phyloP scores from a whole-genome alignment of 2,888 invertebrate species.

The Catocala fraxini region DNA sequence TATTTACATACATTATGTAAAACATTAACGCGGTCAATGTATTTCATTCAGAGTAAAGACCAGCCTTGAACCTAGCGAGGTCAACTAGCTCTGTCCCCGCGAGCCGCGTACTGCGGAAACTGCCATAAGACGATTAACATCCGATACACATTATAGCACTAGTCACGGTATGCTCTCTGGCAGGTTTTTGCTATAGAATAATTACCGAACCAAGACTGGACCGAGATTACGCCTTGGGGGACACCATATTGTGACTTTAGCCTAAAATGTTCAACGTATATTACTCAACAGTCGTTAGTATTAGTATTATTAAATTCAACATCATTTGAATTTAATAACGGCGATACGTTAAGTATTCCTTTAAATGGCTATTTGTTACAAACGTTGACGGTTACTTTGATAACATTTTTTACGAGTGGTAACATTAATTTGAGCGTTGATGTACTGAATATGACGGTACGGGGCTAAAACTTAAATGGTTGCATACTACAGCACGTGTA shows the following conservation, averaged over 20 bases:
- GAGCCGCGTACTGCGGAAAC: conserved; percentile 39
- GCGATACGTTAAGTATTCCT: not conserved
- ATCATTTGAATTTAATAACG: no score
- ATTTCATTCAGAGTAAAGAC: conserved; percentile 29
- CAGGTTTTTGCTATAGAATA: not conserved
- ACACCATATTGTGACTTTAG: not conserved
- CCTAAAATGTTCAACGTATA: no score
- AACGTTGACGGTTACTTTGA: not conserved
- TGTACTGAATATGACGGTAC: not conserved
- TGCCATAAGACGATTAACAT: conserved; percentile 27
- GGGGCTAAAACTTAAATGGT: not conserved
- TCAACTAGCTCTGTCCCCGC: conserved; percentile 30
- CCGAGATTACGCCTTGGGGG: conserved; percentile 4
- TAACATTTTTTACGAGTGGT: not conserved
- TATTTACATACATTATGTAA: conserved; percentile 3
- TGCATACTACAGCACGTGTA: not conserved
- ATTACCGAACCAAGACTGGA: not conserved
- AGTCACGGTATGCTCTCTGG: not conserved
- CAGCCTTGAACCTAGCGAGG: conserved; percentile 50
- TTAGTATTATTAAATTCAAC: no score
- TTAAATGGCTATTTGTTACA: not conserved
- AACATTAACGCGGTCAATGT: conserved; percentile 27
- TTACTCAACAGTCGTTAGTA: no score
- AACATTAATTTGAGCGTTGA: not conserved
- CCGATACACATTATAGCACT: not conserved